phyloP scores from a whole-genome alignment of 2,888 invertebrate genomes.

The Venusia cambrica region DNA sequence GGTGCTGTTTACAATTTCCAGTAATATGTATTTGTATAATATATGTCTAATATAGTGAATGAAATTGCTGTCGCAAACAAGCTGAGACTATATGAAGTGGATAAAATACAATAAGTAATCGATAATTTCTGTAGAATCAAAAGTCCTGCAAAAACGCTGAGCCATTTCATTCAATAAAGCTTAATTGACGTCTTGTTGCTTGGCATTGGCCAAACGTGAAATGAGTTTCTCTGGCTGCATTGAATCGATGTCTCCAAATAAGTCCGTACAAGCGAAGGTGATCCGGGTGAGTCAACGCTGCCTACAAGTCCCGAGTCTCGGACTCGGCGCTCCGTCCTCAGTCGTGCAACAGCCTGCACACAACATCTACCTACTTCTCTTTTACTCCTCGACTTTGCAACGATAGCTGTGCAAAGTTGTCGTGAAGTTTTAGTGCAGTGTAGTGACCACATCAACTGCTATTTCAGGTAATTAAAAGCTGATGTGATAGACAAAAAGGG shows the following conservation, averaged over 20 bases:
- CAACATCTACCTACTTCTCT: conserved; percentile 43
- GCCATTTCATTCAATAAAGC: conserved; percentile 22
- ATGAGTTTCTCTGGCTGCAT: conserved; percentile 55
- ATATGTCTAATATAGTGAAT: no score
- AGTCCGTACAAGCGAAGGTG: conserved; percentile 74
- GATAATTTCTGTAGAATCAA: conserved; percentile 12
- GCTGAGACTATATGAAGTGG: no score
- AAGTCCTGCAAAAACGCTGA: conserved; percentile 12
- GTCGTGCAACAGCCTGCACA: conserved; percentile 54
- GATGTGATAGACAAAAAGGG: not conserved
- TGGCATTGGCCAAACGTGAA: conserved; percentile 56
- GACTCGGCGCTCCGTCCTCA: conserved; percentile 36
- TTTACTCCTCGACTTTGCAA: conserved; percentile 47
- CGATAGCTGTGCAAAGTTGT: conserved; percentile 43
- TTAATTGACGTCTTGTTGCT: conserved; percentile 35
- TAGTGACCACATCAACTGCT: conserved; percentile 27
- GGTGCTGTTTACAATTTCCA: no score
- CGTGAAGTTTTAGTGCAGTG: conserved; percentile 41
- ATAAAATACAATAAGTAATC: conserved; percentile 7
- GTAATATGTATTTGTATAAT: no score
- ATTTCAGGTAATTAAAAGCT: conserved; percentile 33
- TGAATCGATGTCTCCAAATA: conserved; percentile 73
- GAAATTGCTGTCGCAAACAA: no score
- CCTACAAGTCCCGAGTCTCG: conserved; percentile 47
- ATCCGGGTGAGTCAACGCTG: conserved; percentile 62